Percentiles rank a stretch among this genome's conserved stretches.
phyloP scores from a whole-genome alignment of 2,797 vertebrate species.

The Diglossa cyanea region DNA sequence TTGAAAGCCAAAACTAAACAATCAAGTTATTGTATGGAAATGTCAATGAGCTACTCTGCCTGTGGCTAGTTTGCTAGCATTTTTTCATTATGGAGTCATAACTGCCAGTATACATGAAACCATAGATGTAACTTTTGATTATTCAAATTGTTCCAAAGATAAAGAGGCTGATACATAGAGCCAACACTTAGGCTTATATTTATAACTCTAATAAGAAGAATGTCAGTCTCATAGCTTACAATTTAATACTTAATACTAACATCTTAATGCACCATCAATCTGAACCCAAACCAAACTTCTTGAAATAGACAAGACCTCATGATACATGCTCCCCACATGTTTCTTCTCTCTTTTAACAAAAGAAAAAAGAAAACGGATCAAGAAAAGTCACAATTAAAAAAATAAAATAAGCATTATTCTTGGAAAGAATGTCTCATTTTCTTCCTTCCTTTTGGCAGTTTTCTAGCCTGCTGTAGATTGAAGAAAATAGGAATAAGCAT shows the following conservation, averaged over 20 bases:
- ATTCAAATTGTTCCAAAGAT: background rate
- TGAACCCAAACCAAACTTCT: background rate
- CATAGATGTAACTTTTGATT: background rate
- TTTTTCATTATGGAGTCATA: background rate
- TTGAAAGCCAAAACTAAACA: background rate
- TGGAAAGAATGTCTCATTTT: conserved; percentile 34
- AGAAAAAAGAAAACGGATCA: background rate
- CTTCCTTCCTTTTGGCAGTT: conserved; percentile 68
- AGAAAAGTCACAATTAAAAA: background rate
- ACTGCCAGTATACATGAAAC: background rate
- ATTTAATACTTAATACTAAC: background rate
- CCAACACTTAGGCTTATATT: background rate
- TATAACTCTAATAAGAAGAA: background rate
- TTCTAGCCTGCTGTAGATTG: conserved; percentile 74
- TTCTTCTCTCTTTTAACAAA: background rate
- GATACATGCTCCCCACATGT: background rate
- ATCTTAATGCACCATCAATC: background rate
- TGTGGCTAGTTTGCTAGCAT: background rate
- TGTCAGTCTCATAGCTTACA: background rate
- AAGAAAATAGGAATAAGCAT: conserved; percentile 85
- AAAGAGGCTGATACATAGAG: background rate
- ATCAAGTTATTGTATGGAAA: background rate
- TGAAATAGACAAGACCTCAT: background rate
- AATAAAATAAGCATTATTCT: background rate
- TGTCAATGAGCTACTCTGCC: background rate